Conservation (phyloP, 2,113 vertebrate genomes). For the Amblyopsis rosae region DNA sequence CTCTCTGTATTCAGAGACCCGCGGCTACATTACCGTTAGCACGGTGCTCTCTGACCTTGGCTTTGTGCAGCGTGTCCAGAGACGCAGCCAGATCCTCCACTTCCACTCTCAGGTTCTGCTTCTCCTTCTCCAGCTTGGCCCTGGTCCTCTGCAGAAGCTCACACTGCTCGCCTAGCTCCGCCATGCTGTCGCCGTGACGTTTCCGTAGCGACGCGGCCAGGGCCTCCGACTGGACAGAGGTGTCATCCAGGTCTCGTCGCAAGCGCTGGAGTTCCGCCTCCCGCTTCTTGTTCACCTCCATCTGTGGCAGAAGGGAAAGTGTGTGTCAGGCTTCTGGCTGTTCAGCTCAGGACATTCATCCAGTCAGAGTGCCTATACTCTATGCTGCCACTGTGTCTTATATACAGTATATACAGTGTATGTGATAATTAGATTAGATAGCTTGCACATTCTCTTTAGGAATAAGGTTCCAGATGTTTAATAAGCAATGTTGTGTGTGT, state of each 20-base stretch:
- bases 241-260: conserved; percentile 79
- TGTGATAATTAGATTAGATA: no score
- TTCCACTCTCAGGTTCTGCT: conserved; percentile 79
- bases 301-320: conserved; percentile 48
- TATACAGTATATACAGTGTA: no score
- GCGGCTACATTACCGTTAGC: no score
- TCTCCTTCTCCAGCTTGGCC: conserved; percentile 82
- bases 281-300: conserved; percentile 81
- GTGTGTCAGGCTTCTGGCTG: not conserved
- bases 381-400: no score
- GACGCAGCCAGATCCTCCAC: conserved; percentile 74
- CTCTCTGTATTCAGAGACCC: no score
- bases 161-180: conserved; percentile 78
- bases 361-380: no score
- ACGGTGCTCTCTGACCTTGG: conserved; percentile 62
- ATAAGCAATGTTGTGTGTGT: not conserved
- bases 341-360: not conserved
- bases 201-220: conserved; percentile 68
- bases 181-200: conserved; percentile 68
- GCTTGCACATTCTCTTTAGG: no score
- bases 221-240: conserved; percentile 72
- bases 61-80: conserved; percentile 76
- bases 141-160: conserved; percentile 77
- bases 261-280: conserved; percentile 78
- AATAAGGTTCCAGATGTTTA: no score